Percentiles rank a stretch among this genome's conserved stretches.
Evolutionary conservation across 2,888 invertebrate species (phyloP).

Genomic region (Synergus laeviventris): DNA sequence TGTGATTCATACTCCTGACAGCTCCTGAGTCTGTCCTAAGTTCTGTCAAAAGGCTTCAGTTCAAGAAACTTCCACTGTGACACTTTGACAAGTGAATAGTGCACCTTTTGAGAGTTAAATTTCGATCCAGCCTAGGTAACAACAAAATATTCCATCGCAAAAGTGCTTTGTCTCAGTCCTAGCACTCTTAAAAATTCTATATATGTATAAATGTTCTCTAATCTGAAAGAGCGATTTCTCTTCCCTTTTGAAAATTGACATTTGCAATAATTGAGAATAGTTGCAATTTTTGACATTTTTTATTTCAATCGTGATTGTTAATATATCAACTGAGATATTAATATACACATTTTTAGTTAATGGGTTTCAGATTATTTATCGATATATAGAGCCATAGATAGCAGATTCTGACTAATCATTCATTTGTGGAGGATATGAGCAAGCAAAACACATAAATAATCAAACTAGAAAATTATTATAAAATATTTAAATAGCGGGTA

Average conservation of each 20-base stretch:
- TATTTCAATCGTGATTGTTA: neutral
- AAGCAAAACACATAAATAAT: too few relatives aligned
- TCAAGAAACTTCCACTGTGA: neutral
- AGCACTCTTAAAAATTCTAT: neutral
- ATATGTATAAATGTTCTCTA: neutral
- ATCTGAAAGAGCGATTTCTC: neutral
- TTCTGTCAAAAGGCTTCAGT: neutral
- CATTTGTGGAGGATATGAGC: neutral
- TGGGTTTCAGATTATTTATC: neutral
- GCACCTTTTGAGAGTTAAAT: neutral
- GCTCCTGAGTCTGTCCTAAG: too few relatives aligned
- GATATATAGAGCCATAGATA: neutral
- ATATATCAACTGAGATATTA: too few relatives aligned
- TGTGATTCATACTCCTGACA: conserved; percentile 7
- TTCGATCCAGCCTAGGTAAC: neutral
- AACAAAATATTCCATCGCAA: neutral
- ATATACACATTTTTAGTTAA: neutral
- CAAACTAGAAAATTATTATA: too few relatives aligned
- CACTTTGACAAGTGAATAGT: neutral
- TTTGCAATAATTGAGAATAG: neutral
- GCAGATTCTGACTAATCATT: neutral
- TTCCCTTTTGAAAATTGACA: neutral
- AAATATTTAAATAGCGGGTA: too few relatives aligned
- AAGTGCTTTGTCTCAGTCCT: neutral
- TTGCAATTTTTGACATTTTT: neutral